Conservation (phyloP, 2,113 vertebrate genomes). For the Lophotis ruficrista region DNA sequence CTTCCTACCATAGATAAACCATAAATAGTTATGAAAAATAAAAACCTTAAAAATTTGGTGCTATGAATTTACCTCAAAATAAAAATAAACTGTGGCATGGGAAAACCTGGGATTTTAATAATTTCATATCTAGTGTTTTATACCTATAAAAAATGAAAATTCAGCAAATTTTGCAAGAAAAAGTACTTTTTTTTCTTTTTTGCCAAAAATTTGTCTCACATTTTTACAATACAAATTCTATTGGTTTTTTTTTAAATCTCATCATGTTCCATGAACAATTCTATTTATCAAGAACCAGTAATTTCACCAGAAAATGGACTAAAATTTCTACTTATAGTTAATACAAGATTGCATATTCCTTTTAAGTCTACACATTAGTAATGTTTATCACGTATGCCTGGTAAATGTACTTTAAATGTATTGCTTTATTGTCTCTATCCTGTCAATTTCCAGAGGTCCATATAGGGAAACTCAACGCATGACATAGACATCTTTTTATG, state of each 20-base stretch:
- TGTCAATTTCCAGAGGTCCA: not conserved
- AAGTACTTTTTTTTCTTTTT: not conserved
- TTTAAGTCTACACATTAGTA: not conserved
- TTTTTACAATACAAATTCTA: not conserved
- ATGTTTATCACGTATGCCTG: not conserved
- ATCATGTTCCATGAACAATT: not conserved
- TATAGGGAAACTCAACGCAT: not conserved
- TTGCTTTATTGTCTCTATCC: not conserved
- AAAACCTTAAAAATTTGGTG: not conserved
- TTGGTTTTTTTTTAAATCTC: not conserved
- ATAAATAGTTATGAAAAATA: rapidly evolving
- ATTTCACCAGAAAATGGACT: not conserved
- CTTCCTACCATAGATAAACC: not conserved
- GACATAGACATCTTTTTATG: not conserved
- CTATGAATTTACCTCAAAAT: not conserved
- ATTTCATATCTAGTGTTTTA: not conserved
- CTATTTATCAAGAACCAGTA: not conserved
- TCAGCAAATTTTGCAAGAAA: not conserved
- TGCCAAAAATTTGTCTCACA: not conserved
- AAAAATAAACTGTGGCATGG: not conserved
- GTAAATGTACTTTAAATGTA: not conserved
- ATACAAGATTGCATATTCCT: not conserved
- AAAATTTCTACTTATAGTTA: not conserved
- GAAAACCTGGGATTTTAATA: not conserved
- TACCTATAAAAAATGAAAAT: not conserved